Base-by-base conservation (phyloP, 2,888 invertebrate genomes). In the Willowsia nigromaculata region DNA sequence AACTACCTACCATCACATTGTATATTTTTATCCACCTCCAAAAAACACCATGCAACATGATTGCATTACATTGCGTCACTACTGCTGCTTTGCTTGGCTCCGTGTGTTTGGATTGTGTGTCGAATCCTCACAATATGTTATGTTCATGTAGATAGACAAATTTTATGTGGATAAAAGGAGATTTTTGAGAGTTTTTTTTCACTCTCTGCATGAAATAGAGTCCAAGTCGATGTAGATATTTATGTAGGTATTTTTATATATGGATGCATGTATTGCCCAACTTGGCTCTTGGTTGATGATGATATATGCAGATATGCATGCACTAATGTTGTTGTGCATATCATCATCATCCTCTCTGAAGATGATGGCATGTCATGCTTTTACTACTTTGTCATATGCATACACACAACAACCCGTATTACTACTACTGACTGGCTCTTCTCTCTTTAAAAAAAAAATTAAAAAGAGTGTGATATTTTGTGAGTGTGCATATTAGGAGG, bases 401-500 rank as follows among this genome's bases (percentile, higher is more conserved):
- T 9, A 53, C 53, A 53, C 18, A 40, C 40, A 40, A 40, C 40
- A 59, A 59, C 59, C 59, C 59, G 59, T 59, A 59, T 59, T 27
- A 30, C 13, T 15, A 30, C 13, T 62, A 9, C 62, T 62, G 13
- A 6, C 18, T 13, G 30, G 0, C 30, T 62, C 30, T 27, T n/a
- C 62, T 62, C 15, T 27, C 5, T 30, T 56, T 62, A 62, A 13
- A 40, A 18, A 37, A 27, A 13, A 27, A 15, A 30, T 15, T 15
- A 7, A 30, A 27, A 62, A 62, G 27, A 68, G 68, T 68, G 37
- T 68, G 33, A 37, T 62, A 11, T 30, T 62, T 25, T 62, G 13
- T 62, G 18, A 27, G 15, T 43, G 71, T 71, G 43, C 71, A 43
- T 71, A 43, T 40, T 71, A 30, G 68, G 68, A 76, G 80, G 50